These are phyloP conservation scores for Delphinus delphis DNA, from an alignment of 2,113 vertebrate genomes.

Conservation along the genomic window DNA sequence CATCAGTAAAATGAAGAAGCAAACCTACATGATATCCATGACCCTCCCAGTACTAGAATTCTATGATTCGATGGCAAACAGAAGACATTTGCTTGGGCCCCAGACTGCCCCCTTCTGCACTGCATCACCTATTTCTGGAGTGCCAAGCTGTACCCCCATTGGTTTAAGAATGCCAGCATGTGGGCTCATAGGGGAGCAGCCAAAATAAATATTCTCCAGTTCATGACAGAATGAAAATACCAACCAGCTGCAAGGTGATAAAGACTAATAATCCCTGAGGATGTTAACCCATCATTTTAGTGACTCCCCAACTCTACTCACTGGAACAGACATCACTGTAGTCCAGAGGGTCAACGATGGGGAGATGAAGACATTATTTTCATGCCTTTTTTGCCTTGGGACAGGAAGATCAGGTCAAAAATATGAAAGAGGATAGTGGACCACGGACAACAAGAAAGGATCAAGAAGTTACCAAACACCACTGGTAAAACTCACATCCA, in stretches of 20 bases:
- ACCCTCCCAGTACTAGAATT: not conserved
- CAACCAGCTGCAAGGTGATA: not conserved
- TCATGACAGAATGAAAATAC: not conserved
- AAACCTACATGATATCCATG: not conserved
- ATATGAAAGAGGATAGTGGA: not conserved
- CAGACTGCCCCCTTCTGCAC: too few species aligned
- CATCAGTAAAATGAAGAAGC: not conserved
- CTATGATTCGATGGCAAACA: not conserved
- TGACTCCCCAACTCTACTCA: not conserved
- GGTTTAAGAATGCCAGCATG: not conserved
- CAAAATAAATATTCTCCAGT: not conserved
- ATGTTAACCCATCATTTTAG: not conserved
- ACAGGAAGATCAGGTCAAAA: not conserved
- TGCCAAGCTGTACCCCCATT: accelerated
- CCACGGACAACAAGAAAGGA: not conserved
- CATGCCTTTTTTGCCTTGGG: not conserved
- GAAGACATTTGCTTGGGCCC: not conserved
- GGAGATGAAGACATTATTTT: not conserved
- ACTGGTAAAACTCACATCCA: not conserved
- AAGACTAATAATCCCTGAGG: not conserved
- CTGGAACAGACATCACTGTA: not conserved
- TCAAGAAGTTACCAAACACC: not conserved
- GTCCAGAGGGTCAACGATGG: not conserved
- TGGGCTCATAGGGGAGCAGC: not conserved
- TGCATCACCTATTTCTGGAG: not conserved